A percentile compares a stretch with the other conserved stretches of the same genome.
Conservation (phyloP, 2,888 invertebrate genomes). For the Eretmocerus hayati region DNA sequence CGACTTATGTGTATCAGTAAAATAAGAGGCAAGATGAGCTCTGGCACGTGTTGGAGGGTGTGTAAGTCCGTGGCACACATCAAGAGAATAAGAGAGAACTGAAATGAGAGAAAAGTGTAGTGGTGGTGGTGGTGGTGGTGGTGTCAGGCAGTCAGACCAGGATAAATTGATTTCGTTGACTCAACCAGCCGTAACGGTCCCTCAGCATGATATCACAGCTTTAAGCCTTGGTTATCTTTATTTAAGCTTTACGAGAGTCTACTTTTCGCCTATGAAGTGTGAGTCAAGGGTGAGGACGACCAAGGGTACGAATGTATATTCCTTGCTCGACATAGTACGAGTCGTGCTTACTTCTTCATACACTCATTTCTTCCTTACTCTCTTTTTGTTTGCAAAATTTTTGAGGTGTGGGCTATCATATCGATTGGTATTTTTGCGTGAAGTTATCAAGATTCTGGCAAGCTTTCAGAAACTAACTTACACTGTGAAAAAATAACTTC, state of each 20-base stretch:
- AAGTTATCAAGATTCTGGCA: no score
- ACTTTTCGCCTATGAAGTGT: slow-evolving; percentile 21
- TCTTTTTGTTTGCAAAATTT: slow-evolving; percentile 7
- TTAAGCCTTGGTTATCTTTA: slow-evolving; percentile 47
- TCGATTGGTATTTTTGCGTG: no score
- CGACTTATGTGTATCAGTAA: no score
- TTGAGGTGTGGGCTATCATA: neutral
- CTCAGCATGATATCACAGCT: slow-evolving; percentile 44
- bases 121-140: slow-evolving; percentile 16
- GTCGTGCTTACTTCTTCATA: slow-evolving; percentile 23
- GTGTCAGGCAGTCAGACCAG: slow-evolving; percentile 18
- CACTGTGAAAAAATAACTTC: no score
- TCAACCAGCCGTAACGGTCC: slow-evolving; percentile 46
- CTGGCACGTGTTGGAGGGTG: no score
- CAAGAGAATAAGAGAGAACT: no score
- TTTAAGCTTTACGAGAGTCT: slow-evolving; percentile 45
- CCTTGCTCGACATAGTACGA: neutral
- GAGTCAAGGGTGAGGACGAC: slow-evolving; percentile 1
- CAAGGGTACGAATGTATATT: neutral
- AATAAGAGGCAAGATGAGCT: no score
- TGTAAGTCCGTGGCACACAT: no score
- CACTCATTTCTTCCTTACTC: neutral
- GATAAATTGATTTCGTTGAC: slow-evolving; percentile 47
- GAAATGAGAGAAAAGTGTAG: no score
- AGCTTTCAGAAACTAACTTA: no score